Evolutionary conservation across 2,113 vertebrate species (phyloP).

Genomic region (Crotalus horridus): DNA sequence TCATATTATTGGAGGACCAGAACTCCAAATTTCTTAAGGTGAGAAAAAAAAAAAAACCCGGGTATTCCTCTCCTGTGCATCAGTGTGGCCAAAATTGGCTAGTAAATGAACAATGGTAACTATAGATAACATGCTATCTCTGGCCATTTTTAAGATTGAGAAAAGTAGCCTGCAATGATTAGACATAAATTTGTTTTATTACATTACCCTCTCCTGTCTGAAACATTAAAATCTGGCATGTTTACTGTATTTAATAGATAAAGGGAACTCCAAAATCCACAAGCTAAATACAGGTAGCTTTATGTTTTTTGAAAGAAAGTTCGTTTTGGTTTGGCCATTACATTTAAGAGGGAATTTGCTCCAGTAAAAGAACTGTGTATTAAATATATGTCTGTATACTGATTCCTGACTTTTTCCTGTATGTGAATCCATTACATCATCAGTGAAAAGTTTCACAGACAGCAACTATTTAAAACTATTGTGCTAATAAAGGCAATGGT

Average conservation of each 20-base stretch:
- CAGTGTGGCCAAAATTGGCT: neutral
- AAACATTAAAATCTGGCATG: neutral
- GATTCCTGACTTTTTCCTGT: neutral
- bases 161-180: neutral
- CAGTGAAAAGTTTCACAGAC: neutral
- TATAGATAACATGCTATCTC: neutral
- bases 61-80: neutral
- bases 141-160: neutral
- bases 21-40: constrained; percentile 98
- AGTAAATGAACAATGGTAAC: neutral
- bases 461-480: neutral
- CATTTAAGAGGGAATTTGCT: neutral
- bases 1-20: constrained; percentile 92
- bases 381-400: neutral
- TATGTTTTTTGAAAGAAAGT: neutral
- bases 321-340: neutral
- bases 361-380: neutral
- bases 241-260: neutral
- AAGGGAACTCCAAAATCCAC: neutral
- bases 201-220: neutral
- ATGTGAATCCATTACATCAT: neutral
- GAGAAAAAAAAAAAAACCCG: constrained; percentile 6
- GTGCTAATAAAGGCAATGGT: neutral
- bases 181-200: neutral
- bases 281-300: neutral